Evolutionary conservation across 2,797 vertebrate species (phyloP), one percentile per base, ranked within the genome.

Genomic region (Champsocephalus gunnari): DNA sequence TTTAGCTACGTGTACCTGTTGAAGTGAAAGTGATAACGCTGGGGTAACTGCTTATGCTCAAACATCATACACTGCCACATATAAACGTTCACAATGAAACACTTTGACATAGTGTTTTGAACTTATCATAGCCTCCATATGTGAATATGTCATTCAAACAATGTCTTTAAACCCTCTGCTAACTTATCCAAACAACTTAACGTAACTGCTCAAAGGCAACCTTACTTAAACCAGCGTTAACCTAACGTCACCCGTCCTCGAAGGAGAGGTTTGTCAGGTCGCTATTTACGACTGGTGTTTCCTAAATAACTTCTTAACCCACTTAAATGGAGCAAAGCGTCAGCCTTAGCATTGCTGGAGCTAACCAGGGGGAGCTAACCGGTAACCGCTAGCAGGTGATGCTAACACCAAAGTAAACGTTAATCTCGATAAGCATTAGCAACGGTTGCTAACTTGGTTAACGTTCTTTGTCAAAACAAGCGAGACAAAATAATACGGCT

Each of bases 331-430:
- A 34, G 3, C 32, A 34, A 11, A 57, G 16, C 3, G 8, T 47
- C 49, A 66, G 54, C 48, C 12, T 75, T 80, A 81, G 81, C 81
- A 13, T 12, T 32, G 16, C 14, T n/a, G 45, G 0, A n/a, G 82
- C 87, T 78, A 77, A 59, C 17, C 49, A 2, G 41, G 5, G 13
- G 8, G 34, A 66, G 81, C 82, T 82, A 71, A 16, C 62, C 12
- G 79, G 80, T 82, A 71, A 16, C 62, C 12, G 81, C 68, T 90
- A 88, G 87, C 88, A 70, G 45, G 28, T 16, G 9, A 28, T 43
- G 80, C 75, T 86, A 78, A 55, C 38, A 13, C 28, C 7, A 17
- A 6, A 54, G 34, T 49, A 50, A 24, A 9, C 51, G 51, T n/a
- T 54, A 10, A 56, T 32, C 21, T 16, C 21, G 49, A 28, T 13